phyloP scores from a whole-genome alignment of 2,888 invertebrate species.

The Spodoptera picta region DNA sequence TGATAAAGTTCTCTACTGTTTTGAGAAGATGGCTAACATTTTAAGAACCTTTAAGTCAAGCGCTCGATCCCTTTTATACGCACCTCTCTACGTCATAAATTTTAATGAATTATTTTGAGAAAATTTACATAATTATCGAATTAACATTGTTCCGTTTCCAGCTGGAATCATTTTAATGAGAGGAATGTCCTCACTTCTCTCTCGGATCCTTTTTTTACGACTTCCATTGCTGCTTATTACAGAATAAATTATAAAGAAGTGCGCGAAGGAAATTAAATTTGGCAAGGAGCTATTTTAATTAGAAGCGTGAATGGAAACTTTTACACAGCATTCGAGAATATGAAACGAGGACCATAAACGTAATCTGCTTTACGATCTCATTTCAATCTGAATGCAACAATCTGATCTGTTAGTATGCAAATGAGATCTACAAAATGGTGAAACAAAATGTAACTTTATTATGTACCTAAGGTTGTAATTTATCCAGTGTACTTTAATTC shows the following conservation, averaged over 20 bases:
- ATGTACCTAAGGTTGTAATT: background rate
- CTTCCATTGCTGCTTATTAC: constrained; percentile 67
- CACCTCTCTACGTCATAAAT: constrained; percentile 60
- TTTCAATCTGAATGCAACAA: constrained; percentile 35
- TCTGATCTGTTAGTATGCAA: constrained; percentile 39
- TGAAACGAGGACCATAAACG: constrained; percentile 38
- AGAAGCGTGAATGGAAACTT: constrained; percentile 59
- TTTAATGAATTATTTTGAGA: constrained; percentile 67
- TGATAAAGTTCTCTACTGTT: too few relatives aligned
- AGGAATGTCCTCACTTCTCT: constrained; percentile 65
- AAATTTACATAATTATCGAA: constrained; percentile 75
- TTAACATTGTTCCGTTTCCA: constrained; percentile 74
- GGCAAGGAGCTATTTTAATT: constrained; percentile 61
- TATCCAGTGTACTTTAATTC: too few relatives aligned
- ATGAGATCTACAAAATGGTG: constrained; percentile 36
- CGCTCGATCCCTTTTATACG: constrained; percentile 30
- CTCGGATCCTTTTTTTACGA: constrained; percentile 68
- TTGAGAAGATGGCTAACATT: too few relatives aligned
- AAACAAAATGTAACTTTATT: constrained; percentile 12
- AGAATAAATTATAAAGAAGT: constrained; percentile 68
- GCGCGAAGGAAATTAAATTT: constrained; percentile 63
- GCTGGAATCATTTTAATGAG: constrained; percentile 72
- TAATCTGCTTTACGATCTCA: constrained; percentile 47
- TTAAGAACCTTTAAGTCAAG: too few relatives aligned
- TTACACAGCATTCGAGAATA: constrained; percentile 49